Base-by-base conservation (phyloP, 2,113 vertebrate genomes). In the Tichodroma muraria region DNA sequence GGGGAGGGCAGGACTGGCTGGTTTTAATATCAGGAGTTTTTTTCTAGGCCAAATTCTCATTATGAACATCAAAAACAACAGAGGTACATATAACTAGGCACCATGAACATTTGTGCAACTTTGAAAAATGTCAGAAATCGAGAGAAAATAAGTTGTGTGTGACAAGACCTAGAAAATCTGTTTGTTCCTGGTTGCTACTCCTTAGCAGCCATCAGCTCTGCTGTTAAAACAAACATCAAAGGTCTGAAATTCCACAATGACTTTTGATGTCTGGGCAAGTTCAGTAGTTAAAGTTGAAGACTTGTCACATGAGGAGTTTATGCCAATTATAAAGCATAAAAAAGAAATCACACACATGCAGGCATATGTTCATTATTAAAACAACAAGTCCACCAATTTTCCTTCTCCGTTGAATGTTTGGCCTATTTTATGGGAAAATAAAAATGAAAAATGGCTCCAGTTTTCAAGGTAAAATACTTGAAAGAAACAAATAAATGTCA, bases 181-280 rank as follows among this genome's bases (percentile, higher is more conserved):
- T 96, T 96, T 96, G 88, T 78, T 96, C 80, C 63, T 93, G 57
- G 75, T 93, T 96, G 90, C 75, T 94, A 79, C 84, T 94, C 49
- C 84, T 95, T 40, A 91, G 94, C 93, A 96, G 91, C 59, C 93
- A 95, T 90, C 73, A 95, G 65, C 64, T 96, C 72, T 78, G 89
- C 88, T 76, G 47, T 88, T 95, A 90, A 95, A 94, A 50, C 59
- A 93, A 54, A 96, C 94, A 95, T 95, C 95, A 96, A 97, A 95
- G 93, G 84, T 94, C 81, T 95, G 76, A 96, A 95, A 97, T 95
- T 94, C 93, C 91, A 95, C 65, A 81, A 84, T 70, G 80, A 96
- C 91, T 95, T 97, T 86, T 95, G 93, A 96, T 95, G 97, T 91
- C 33, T 1, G 84, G 78, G 82, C 75, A 94, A 91, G 88, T 88